Base-by-base conservation (phyloP, 1,140 invertebrate species). In the Orius insidiosus region DNA sequence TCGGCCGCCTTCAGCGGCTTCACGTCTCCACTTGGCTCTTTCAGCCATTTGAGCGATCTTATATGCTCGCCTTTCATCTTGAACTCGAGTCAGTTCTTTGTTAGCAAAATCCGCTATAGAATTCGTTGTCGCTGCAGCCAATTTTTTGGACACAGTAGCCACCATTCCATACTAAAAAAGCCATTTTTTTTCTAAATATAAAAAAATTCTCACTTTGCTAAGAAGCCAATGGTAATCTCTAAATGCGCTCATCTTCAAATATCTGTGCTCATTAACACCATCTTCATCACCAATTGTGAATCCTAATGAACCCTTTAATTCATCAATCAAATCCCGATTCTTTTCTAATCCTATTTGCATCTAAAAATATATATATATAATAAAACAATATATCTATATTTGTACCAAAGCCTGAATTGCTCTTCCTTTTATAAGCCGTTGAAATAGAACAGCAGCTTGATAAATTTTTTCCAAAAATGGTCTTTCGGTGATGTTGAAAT, bases 1-100 rank as follows among this genome's bases (percentile, higher is more conserved):
- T 15, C 41, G 19, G 18, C 41, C 41, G 9, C 18, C 41, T 43
- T 43, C 41, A n/a, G 41, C 41, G 16, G 41, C 41, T 32, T 43
- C 41, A 5, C 41, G 9, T n/a, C 31, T 18, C 41, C 41, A 43
- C n/a, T 30, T 24, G 8, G 41, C 31, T n/a, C 19, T 43, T 31
- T 43, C 41, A 3, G 16, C 41, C 24, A 43, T n/a, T n/a, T 14
- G 24, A n/a, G 41, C 41, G 10, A 43, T 43, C 16, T 30, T n/a
- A n/a, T 31, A 43, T 3, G n/a, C 41, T 15, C 41, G 9, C 7
- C 7, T 31, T 31, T 43, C 41, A 11, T 43, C 41, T 10, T 18
- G 19, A 5, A 43, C 14, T 11, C 19, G 19, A n/a, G 19, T 30
- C 10, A 43, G 10, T 31, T 43, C 41, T 10, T 30, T 9, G 4